A percentile compares a stretch with the other conserved stretches of the same genome.
Conservation (phyloP, 2,113 vertebrate species). For the Oryctolagus cuniculus region DNA sequence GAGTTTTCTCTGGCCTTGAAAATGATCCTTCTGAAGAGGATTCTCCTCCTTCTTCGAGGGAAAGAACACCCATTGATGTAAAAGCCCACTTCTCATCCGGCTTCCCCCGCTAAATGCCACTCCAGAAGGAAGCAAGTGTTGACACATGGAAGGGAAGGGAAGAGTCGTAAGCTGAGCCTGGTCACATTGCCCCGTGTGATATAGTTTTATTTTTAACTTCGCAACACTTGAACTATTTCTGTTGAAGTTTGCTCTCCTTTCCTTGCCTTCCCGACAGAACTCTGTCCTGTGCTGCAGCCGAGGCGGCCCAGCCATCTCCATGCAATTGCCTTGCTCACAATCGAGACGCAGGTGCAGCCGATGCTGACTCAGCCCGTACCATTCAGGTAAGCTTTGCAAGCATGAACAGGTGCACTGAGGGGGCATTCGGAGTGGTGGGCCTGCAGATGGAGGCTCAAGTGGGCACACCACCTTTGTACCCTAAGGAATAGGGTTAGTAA, state of each 20-base stretch:
- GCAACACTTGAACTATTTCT: conserved; percentile 86
- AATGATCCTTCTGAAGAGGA: conserved; percentile 39
- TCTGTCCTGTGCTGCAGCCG: conserved; percentile 50
- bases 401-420: not conserved
- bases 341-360: conserved; percentile 61
- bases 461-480: not conserved
- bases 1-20: not conserved
- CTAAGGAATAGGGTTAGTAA: not conserved
- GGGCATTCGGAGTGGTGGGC: not conserved
- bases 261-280: conserved; percentile 66
- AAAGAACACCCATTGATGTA: not conserved
- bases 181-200: conserved; percentile 86
- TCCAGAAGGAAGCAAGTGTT: conserved; percentile 75
- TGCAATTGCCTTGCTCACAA: conserved; percentile 60
- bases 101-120: conserved; percentile 50
- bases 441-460: not conserved
- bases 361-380: conserved; percentile 68
- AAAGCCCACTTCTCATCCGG: conserved; percentile 40
- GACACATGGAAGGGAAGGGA: conserved; percentile 81
- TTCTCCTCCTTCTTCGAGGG: conserved; percentile 45
- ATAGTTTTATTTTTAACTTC: conserved; percentile 91
- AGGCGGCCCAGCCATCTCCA: not conserved
- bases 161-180: conserved; percentile 86
- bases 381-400: conserved; percentile 86
- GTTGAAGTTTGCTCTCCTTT: conserved; percentile 81